Conservation (phyloP, 2,888 invertebrate species). For the Agrochola litura region DNA sequence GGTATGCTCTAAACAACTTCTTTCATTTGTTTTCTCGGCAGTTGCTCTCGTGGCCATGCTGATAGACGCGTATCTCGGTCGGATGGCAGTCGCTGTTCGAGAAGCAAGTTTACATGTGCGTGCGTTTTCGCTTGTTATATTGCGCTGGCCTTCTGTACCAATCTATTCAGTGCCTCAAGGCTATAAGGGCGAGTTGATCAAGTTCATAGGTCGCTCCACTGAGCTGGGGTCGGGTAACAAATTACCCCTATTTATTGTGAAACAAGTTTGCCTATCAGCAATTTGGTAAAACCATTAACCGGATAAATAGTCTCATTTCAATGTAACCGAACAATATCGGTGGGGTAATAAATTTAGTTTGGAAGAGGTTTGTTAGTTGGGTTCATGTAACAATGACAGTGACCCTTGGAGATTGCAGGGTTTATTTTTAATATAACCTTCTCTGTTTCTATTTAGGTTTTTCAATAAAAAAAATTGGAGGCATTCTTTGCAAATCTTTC, state of each 20-base stretch:
- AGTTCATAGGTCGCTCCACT: constrained; percentile 73
- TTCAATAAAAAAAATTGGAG: no score
- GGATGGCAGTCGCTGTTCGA: background rate
- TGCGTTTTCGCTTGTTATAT: background rate
- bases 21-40: background rate
- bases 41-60: background rate
- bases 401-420: background rate
- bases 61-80: background rate
- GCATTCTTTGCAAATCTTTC: background rate
- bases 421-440: constrained; percentile 3
- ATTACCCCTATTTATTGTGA: constrained; percentile 83
- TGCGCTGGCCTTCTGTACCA: background rate
- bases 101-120: background rate
- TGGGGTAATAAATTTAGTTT: constrained; percentile 50
- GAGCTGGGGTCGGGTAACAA: constrained; percentile 76
- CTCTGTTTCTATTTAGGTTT: background rate
- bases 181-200: constrained; percentile 68
- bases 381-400: constrained; percentile 2
- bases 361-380: constrained; percentile 27
- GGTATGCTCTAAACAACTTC: background rate
- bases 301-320: constrained; percentile 77
- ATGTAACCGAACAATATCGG: constrained; percentile 65
- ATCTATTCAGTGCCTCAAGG: constrained; percentile 30
- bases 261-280: constrained; percentile 84
- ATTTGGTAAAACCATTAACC: constrained; percentile 82